Evolutionary conservation across 1,140 invertebrate genomes (phyloP), one percentile per base, ranked within the genome.

Genomic region (Vollenhovia emeryi): DNA sequence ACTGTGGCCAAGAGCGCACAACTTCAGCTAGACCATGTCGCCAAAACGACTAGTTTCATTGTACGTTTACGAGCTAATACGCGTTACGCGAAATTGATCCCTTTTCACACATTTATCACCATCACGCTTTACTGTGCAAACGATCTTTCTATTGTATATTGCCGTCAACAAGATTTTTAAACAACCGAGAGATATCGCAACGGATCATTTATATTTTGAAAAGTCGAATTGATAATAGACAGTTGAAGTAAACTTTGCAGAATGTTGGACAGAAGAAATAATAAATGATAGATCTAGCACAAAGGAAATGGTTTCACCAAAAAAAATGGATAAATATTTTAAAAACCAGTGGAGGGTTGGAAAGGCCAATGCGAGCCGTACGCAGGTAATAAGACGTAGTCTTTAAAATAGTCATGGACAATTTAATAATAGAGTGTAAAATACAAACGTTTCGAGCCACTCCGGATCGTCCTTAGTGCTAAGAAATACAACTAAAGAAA

Each of bases 31-130:
- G 71, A 40, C 30, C 48, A 55, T 48, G 15, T 62, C 55, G 45
- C 18, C 30, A 40, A 71, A 55, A 74, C 59, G 48, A 78, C 24
- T 64, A 45, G 33, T 64, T 84, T 74, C 68, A 33, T 59, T 55
- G n/a, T 33, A 48, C 55, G 30, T 84, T 62, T 79, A 79, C 74
- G 59, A 79, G 45, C 36, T 55, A 74, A 64, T 59, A 43, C 36
- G n/a, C 15, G 33, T 64, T 64, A 30, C 30, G 21, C 55, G 13
- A 27, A 52, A 30, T 8, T 33, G 27, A 50, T 66, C 4, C 3
- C 43, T 62, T 76, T 59, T 13, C 50, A 36, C 13, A n/a, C 15
- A 30, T 71, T 80, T 71, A 59, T 82, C 64, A 36, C 64, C 36
- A 57, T 71, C 36, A 8, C 13, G n/a, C 30, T 68, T 55, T 33